phyloP scores from a whole-genome alignment of 2,797 vertebrate species.

The Gobio occitaniae region DNA sequence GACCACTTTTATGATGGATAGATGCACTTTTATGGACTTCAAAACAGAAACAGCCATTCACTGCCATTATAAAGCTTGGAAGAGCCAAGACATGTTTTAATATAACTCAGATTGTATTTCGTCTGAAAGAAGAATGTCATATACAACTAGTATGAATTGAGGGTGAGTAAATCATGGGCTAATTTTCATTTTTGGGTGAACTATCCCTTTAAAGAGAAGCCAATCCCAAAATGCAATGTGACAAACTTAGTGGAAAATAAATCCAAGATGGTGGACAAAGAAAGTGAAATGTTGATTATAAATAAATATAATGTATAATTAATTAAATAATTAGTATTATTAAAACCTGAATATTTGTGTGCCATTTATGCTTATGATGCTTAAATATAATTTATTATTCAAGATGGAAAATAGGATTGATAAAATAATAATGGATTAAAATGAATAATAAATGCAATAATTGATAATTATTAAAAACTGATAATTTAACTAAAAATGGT shows the following conservation, averaged over 20 bases:
- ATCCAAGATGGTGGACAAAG: not conserved
- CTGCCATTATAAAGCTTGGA: no score
- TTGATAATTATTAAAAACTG: not conserved
- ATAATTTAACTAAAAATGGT: not conserved
- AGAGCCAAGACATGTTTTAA: no score
- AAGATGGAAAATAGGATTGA: not conserved
- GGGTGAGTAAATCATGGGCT: no score
- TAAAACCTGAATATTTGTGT: not conserved
- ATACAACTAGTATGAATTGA: no score
- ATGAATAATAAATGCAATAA: not conserved
- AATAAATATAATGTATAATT: not conserved
- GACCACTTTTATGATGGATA: no score
- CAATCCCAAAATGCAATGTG: not conserved
- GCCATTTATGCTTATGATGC: not conserved
- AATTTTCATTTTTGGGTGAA: no score
- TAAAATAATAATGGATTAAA: not conserved
- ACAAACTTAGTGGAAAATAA: not conserved
- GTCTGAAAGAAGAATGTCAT: no score
- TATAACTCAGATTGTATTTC: no score
- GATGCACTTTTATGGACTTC: no score
- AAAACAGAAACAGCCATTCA: no score
- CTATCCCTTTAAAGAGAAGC: not conserved
- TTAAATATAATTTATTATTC: not conserved
- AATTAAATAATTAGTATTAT: not conserved
- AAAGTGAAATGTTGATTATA: not conserved